These are phyloP conservation scores for Drosophila punjabiensis DNA, from an alignment of 1,140 invertebrate genomes.

Conservation along the genomic window DNA sequence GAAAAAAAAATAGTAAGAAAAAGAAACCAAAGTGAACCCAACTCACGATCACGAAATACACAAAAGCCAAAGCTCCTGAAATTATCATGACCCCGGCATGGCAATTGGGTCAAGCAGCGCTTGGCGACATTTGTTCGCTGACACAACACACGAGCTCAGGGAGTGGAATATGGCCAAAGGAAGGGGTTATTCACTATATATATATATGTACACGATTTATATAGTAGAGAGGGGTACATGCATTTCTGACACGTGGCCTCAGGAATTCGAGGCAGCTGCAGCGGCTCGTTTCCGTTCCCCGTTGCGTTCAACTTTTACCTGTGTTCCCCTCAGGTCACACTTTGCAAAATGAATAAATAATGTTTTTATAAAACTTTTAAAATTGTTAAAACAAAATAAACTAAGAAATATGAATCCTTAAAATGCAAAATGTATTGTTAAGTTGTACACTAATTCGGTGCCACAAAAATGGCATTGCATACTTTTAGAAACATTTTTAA, in stretches of 20 bases:
- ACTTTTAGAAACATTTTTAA: neutral
- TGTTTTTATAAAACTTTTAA: neutral
- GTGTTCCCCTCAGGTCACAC: slow-evolving; percentile 27
- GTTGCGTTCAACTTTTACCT: slow-evolving; percentile 39
- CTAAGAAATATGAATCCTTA: neutral
- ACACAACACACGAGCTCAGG: slow-evolving; percentile 70
- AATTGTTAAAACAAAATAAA: neutral
- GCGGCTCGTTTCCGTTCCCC: slow-evolving; percentile 18
- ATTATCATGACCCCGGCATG: slow-evolving; percentile 79
- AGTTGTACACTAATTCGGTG: too few species aligned
- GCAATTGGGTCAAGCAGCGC: slow-evolving; percentile 75
- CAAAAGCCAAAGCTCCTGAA: slow-evolving; percentile 76
- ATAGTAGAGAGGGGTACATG: slow-evolving; percentile 16
- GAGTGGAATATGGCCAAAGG: slow-evolving; percentile 15
- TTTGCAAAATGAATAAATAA: neutral
- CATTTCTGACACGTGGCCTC: slow-evolving; percentile 66
- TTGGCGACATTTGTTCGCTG: slow-evolving; percentile 75
- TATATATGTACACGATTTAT: neutral
- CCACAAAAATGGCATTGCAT: neutral
- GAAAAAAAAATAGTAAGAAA: neutral
- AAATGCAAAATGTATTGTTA: neutral
- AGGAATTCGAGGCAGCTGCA: slow-evolving; percentile 59
- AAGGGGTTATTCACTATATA: slow-evolving; percentile 14
- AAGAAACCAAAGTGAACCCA: slow-evolving; percentile 32
- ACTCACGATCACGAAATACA: slow-evolving; percentile 79